A percentile compares a stretch with the other conserved stretches of the same genome.
Conservation (phyloP, 2,113 vertebrate genomes). For the Madoqua kirkii region DNA sequence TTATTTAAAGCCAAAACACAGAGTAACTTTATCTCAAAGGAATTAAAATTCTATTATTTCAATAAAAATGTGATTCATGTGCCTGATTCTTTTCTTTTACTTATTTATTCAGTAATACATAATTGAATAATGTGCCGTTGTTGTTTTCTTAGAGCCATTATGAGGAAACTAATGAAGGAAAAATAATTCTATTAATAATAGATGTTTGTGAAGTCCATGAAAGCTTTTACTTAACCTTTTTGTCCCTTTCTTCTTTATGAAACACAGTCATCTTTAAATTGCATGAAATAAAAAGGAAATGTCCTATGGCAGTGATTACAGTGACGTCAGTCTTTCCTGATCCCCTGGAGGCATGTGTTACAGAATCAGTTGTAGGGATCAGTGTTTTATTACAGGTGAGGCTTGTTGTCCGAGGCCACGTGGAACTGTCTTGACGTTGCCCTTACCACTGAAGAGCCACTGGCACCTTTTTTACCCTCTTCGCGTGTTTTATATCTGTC, state of each 20-base stretch:
- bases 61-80: constrained; percentile 33
- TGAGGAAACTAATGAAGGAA: background rate
- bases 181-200: background rate
- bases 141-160: constrained; percentile 11
- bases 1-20: constrained; percentile 50
- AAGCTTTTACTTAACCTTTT: constrained; percentile 20
- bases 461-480: background rate
- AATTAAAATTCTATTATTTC: constrained; percentile 34
- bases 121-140: background rate
- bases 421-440: background rate
- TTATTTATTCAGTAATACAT: constrained; percentile 5
- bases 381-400: background rate
- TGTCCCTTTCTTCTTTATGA: background rate
- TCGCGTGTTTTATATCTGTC: background rate
- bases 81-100: background rate
- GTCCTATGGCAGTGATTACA: background rate
- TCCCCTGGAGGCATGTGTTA: background rate
- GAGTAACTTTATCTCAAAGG: constrained; percentile 38
- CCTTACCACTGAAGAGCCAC: background rate
- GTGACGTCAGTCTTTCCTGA: background rate
- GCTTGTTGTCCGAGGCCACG: background rate
- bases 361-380: background rate
- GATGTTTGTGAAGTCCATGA: background rate
- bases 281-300: background rate
- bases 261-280: background rate